Conservation (phyloP, 2,797 vertebrate species). For the Leptodactylus fallax region DNA sequence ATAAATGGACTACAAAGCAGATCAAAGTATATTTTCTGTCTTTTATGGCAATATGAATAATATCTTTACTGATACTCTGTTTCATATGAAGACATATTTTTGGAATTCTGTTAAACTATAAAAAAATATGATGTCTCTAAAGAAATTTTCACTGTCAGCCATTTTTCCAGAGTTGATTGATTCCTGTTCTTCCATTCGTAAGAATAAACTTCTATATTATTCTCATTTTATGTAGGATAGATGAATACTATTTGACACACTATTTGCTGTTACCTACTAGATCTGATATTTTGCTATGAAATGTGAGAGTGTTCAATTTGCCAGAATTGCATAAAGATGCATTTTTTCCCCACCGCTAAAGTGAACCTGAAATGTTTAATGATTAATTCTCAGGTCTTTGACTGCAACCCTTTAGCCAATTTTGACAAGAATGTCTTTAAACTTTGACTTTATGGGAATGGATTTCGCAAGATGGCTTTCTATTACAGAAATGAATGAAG, state of each 20-base stretch:
- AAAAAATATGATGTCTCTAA: neutral
- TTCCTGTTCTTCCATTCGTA: slow-evolving; percentile 16
- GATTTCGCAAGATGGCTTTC: slow-evolving; percentile 20
- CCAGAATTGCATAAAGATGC: slow-evolving; percentile 23
- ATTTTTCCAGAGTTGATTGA: neutral
- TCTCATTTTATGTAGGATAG: slow-evolving; percentile 6
- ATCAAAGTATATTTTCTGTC: neutral
- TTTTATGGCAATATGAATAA: neutral
- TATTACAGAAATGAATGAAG: neutral
- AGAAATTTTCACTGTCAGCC: neutral
- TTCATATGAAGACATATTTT: neutral
- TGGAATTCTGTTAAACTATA: neutral
- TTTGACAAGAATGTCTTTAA: slow-evolving; percentile 17
- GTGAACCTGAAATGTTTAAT: slow-evolving; percentile 30
- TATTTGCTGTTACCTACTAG: slow-evolving; percentile 22
- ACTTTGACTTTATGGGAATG: slow-evolving; percentile 7
- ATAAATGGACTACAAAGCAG: neutral
- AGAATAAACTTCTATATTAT: neutral
- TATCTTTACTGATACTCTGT: neutral
- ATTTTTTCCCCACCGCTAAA: slow-evolving; percentile 11
- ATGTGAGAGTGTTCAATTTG: slow-evolving; percentile 29
- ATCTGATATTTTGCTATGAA: slow-evolving; percentile 26
- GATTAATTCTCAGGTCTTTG: slow-evolving; percentile 13
- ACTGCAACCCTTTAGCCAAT: slow-evolving; percentile 7
- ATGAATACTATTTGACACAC: slow-evolving; percentile 8